These are phyloP conservation scores for Lasius fuliginosus DNA, from an alignment of 2,888 invertebrate species.

Conservation along the genomic window DNA sequence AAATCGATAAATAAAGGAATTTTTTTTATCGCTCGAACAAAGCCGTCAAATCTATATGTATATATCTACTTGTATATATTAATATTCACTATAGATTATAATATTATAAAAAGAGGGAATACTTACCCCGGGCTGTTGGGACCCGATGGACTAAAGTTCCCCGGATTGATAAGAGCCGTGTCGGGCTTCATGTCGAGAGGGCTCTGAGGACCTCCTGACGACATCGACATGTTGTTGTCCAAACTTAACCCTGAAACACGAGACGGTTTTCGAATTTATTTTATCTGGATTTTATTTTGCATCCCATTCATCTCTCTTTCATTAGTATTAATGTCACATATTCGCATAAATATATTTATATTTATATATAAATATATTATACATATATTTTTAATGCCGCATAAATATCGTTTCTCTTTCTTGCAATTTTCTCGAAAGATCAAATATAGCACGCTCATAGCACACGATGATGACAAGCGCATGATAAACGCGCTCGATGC, in stretches of 20 bases:
- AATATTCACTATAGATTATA: background rate
- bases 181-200: conserved; percentile 97
- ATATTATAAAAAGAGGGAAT: background rate
- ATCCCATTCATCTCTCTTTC: background rate
- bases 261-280: background rate
- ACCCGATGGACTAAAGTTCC: conserved; percentile 89
- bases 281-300: background rate
- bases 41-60: background rate
- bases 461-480: background rate
- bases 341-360: too few species aligned
- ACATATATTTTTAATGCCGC: background rate
- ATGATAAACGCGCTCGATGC: background rate
- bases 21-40: background rate
- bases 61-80: background rate
- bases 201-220: conserved; percentile 92
- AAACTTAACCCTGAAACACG: conserved; percentile 90
- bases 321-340: background rate
- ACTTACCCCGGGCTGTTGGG: conserved; percentile 89
- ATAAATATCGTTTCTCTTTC: background rate
- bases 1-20: background rate
- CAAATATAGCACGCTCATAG: background rate
- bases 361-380: too few species aligned
- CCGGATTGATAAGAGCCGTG: conserved; percentile 90
- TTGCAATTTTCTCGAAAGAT: background rate
- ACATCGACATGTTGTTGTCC: conserved; percentile 90